Evolutionary conservation across 2,113 vertebrate genomes (phyloP), one percentile per base, ranked within the genome.

Genomic region (Rhynchomys soricoides): DNA sequence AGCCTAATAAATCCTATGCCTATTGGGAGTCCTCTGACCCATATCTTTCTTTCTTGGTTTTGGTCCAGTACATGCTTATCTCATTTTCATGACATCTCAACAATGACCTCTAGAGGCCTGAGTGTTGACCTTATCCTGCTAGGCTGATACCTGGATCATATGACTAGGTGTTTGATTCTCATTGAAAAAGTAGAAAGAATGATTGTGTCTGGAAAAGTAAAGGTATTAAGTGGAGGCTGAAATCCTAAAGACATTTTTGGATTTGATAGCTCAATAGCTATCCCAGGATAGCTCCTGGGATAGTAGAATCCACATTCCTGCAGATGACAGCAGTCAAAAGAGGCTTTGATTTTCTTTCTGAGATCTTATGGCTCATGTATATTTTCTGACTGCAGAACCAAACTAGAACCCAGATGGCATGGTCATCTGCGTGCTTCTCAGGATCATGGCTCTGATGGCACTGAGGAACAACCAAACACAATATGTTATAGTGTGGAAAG

Each of bases 21-120:
- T 50, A 11, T 37, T n/a, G 31, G 55, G 55, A 90, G 21, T 52
- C 57, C 70, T 95, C 37, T 81, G 81, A 90, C 16, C 77, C 17
- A n/a, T 11, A 77, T 34, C 24, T 31, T 79, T 37, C 21, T 95
- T 97, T 90, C 50, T 91, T 94, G 50, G 21, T 92, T 45, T 90
- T 85, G 31, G 52, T 16, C 31, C 34, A 24, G 31, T 70, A 62
- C 68, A 57, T 74, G 45, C 5, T 82, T 96, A 29, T 79, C 37
- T 95, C 66, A 45, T 94, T 93, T 87, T 21, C 50, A 29, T 43
- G n/a, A n/a, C 40, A 12, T 31, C 62, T 79, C 3, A 66, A 43
- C 31, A 62, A 7, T 43, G 89, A 79, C 40, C 22, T 43, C 29
- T 34, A 93, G 57, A 91, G 37, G 24, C 66, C 75, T 96, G 50